Evolutionary conservation across 1,140 invertebrate species (phyloP), one percentile per base, ranked within the genome.

Genomic region (Solenopsis fugax): DNA sequence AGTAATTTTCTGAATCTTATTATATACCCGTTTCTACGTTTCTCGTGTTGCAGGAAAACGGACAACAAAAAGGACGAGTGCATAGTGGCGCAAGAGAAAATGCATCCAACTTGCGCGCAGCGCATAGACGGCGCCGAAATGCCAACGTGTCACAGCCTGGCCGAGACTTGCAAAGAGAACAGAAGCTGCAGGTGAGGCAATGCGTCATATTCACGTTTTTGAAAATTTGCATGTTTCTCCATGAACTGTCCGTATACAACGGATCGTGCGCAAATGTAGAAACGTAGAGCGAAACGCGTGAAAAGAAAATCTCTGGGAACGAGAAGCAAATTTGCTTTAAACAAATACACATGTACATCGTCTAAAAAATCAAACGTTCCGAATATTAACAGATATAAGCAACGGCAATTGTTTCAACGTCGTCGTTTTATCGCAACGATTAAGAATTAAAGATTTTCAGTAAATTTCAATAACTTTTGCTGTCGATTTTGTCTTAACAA

Each of bases 21-120:
- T 71, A 45, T 18, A 60, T 7, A 29, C 29, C 12, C 9, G 64
- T 29, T 29, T 73, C 13, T 71, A 34, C 41, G 21, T 65, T 41
- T 73, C 45, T 87, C 64, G 10, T 56, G n/a, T 65, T 50, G 18
- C 92, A 97, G 97, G 91, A 98, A 98, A 97, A 97, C 97, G 34
- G 97, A 97, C 84, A 97, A 97, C 95, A 97, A 97, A 89, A 96
- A 97, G 90, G 97, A 98, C 94, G 97, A 97, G 86, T 98, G 98
- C 95, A 97, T 98, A 95, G 96, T 97, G 89, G 98, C 98, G 73
- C 98, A 98, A 95, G 97, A 98, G 94, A 97, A 97, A 93, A 96
- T 98, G 86, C 98, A 98, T 95, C 98, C 98, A 16, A 96, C 97
- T 21, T 98, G 98, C 93, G 98, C 98, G 12, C 98, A 98, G 94